Conservation (phyloP, 2,888 invertebrate species). For the Spodoptera picta region DNA sequence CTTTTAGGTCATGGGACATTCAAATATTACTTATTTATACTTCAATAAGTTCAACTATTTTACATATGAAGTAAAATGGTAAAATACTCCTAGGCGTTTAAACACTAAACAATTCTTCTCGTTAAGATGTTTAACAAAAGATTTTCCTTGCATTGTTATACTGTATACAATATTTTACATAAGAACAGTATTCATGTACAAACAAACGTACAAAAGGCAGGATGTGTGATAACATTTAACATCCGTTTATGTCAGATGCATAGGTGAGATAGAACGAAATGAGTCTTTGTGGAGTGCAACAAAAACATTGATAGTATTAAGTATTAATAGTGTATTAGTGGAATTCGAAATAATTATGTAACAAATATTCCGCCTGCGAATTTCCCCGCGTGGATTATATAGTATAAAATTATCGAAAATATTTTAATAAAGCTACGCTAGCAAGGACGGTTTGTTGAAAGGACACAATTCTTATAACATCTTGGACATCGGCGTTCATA, state of each 20-base stretch:
- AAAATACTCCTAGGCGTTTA: constrained; percentile 1
- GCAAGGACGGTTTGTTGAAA: no score
- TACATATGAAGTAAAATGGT: neutral
- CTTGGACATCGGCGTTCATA: no score
- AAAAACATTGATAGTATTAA: neutral
- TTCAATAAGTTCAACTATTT: constrained; percentile 3
- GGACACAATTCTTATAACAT: no score
- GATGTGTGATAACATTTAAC: constrained; percentile 26
- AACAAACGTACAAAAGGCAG: constrained; percentile 25
- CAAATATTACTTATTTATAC: no score
- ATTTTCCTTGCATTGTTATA: constrained; percentile 21
- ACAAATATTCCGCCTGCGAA: no score
- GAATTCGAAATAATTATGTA: no score
- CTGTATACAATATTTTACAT: constrained; percentile 26
- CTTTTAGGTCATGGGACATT: no score
- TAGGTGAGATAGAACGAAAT: neutral
- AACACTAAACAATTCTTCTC: neutral
- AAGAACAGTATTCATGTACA: constrained; percentile 23
- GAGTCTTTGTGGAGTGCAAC: neutral
- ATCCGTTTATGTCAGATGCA: constrained; percentile 4
- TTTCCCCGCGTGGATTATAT: no score
- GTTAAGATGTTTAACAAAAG: constrained; percentile 8
- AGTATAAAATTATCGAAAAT: no score
- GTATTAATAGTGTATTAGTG: no score
- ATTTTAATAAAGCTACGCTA: no score